A percentile compares a stretch with the other conserved stretches of the same genome.
These are phyloP conservation scores for Hirtodrosophila histrioides DNA, from an alignment of 2,888 invertebrate species.

Conservation along the genomic window DNA sequence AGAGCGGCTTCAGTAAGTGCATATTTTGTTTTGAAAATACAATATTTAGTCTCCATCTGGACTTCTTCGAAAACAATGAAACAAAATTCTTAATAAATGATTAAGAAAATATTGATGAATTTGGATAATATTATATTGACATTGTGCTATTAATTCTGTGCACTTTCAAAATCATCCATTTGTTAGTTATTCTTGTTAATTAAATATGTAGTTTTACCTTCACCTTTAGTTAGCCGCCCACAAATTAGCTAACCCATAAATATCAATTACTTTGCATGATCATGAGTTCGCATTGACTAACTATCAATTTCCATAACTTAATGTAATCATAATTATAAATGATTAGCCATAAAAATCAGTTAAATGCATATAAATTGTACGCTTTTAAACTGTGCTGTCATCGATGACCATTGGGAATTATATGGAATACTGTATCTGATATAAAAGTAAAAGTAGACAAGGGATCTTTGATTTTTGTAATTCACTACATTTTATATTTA, in stretches of 20 bases:
- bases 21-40: no score
- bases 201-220: constrained; percentile 42
- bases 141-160: no score
- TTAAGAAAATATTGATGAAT: no score
- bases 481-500: constrained; percentile 83
- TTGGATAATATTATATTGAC: no score
- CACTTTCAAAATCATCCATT: no score
- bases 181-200: neutral
- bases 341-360: constrained; percentile 25
- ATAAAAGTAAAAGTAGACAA: constrained; percentile 5
- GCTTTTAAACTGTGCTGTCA: constrained; percentile 8
- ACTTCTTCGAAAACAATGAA: no score
- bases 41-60: no score
- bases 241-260: constrained; percentile 59
- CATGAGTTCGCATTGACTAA: constrained; percentile 20
- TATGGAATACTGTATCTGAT: neutral
- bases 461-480: constrained; percentile 67
- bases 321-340: constrained; percentile 35
- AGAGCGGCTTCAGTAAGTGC: no score
- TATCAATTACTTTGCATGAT: constrained; percentile 44
- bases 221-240: constrained; percentile 46
- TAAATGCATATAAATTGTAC: constrained; percentile 10
- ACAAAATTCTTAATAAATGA: no score
- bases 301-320: constrained; percentile 55
- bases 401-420: constrained; percentile 4